Conservation (phyloP, 2,888 invertebrate genomes). For the Drosophila algonquin region DNA sequence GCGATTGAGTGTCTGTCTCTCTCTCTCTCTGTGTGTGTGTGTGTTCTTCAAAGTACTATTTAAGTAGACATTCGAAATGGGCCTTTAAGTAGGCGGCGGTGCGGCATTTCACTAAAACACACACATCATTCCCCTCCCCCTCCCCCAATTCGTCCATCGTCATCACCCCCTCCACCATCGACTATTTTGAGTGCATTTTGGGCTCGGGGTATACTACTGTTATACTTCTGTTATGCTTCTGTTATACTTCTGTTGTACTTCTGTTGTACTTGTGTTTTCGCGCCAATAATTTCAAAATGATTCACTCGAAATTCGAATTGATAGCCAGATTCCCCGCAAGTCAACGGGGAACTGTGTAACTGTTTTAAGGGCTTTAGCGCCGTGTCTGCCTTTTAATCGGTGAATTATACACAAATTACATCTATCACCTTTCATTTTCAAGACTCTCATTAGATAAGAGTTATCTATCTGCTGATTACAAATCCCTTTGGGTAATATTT, state of each 20-base stretch:
- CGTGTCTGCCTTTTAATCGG: too few species aligned
- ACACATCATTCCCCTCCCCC: neutral
- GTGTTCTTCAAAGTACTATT: constrained; percentile 58
- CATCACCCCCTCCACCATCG: neutral
- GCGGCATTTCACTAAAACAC: too few species aligned
- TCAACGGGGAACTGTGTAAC: too few species aligned
- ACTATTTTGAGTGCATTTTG: constrained; percentile 3
- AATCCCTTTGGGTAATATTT: too few species aligned
- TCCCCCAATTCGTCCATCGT: neutral
- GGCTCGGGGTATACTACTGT: neutral
- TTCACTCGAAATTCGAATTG: neutral
- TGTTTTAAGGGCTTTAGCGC: too few species aligned
- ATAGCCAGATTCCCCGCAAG: too few species aligned
- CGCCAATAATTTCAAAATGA: neutral
- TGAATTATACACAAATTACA: too few species aligned
- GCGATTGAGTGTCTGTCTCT: neutral
- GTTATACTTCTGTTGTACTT: neutral
- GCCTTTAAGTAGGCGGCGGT: constrained; percentile 55
- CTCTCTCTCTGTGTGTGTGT: constrained; percentile 9
- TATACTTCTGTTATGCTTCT: neutral
- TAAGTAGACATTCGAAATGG: constrained; percentile 68
- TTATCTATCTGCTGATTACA: too few species aligned
- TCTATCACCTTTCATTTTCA: too few species aligned
- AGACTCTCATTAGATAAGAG: too few species aligned
- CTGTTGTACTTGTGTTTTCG: too few species aligned